Base-by-base conservation (phyloP, 2,888 invertebrate genomes). In the Leptura quadrifasciata region DNA sequence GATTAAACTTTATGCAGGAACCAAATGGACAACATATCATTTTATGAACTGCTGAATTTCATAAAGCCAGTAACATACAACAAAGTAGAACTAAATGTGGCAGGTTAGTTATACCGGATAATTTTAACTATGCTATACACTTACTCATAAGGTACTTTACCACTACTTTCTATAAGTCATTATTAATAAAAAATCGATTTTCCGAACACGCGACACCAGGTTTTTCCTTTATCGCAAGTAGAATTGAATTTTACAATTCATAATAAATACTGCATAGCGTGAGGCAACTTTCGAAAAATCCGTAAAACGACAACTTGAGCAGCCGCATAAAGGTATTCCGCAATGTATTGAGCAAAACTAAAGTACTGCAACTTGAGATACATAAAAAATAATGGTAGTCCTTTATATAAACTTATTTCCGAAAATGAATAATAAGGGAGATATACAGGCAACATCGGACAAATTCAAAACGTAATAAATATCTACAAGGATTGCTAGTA, bases 81-180 rank as follows among this genome's bases (percentile, higher is more conserved):
- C 35, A 18, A n/a, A 58, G 31, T 24, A 18, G 17, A 35, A 68
- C 67, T 18, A 8, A 24, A 54, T 57, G 18, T 10, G 68, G 31
- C 17, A 68, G 35, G 68, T 68, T 20, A 68, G 55, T 57, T 31
- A 17, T 15, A 31, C 31, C 31, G 24, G 21, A 21, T 52, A 35
- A 57, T 68, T 55, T 31, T 6, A 31, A 0, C 6, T 31, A 31
- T 31, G 27, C 6, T 31, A 31, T 31, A 8, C 27, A 31, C 6
- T 31, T 31, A 31, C 27, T 0, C 27, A 6, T 31, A 6, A 31
- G 8, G 8, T 31, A 31, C 8, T 31, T 0, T 4, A 31, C 27
- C 6, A 31, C 27, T 6, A 31, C 8, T 31, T 8, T 24, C 24
- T 15, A 21, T 54, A 24, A 21, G 8, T 17, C 3, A 21, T 52